Evolutionary conservation across 2,888 invertebrate genomes (phyloP), one percentile per base, ranked within the genome.

Genomic region (Euzetes globulus): DNA sequence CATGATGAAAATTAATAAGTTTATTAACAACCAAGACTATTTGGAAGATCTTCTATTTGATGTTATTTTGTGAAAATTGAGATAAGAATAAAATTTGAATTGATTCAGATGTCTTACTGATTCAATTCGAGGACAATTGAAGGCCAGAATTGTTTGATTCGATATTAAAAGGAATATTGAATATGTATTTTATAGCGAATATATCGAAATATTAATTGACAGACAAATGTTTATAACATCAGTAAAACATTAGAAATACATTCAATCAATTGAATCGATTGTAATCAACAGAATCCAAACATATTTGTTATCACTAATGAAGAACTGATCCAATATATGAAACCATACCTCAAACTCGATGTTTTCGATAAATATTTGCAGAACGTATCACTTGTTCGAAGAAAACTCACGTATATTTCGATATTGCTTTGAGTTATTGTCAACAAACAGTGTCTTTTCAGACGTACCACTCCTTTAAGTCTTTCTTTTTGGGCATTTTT

Each of bases 391-490:
- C 47, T 47, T 7, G 47, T 17, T 47, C 17, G 47, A 15, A 47
- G 11, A 47, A 47, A 11, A 17, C 47, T 47, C 47, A 47, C 47
- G 11, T 17, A 47, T 3, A 17, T 17, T 47, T 47, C 17, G 17
- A 17, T 47, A 47, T 47, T 47, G 47, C 47, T 47, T 47, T 47
- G 47, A 47, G 17, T 47, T 6, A 11, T 47, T 41, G 7, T 11
- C 5, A 41, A 41, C 47, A 47, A 47, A n/a, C n/a, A n/a, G n/a
- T n/a, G n/a, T n/a, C n/a, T 50, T 45, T 71, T 73, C 71, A 94
- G 84, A 94, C 94, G 84, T 94, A 94, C 94, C 94, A 94, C 87
- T 94, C 94, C 86, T 94, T 94, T 82, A 94, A 91, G 83, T 93
- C 92, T 87, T 81, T 81, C 78, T 81, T 81, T 72, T 80, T 81